A percentile compares a stretch with the other conserved stretches of the same genome.
Evolutionary conservation across 2,888 invertebrate species (phyloP).

Genomic region (Beris chalybata): DNA sequence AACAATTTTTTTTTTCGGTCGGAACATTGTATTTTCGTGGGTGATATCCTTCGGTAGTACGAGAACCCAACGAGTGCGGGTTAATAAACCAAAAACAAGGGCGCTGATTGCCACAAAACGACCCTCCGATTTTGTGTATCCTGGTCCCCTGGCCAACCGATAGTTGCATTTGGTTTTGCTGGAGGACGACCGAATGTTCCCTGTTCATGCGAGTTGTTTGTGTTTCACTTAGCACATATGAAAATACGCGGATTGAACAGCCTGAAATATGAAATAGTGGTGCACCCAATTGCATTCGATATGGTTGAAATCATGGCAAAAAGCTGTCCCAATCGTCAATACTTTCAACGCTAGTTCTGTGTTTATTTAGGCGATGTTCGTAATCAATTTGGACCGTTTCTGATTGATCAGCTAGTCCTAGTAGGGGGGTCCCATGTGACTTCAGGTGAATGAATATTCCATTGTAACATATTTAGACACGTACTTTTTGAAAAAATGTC

Average conservation of each 20-base stretch:
- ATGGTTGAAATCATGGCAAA: not conserved
- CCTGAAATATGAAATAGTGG: not conserved
- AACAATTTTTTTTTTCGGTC: no score
- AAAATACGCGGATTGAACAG: not conserved
- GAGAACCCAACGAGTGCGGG: not conserved
- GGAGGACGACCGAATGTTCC: no score
- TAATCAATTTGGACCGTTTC: conserved; percentile 27
- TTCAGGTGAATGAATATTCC: no score
- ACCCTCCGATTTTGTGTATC: not conserved
- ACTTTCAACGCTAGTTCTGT: conserved; percentile 23
- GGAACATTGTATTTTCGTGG: no score
- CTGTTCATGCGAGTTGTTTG: not conserved
- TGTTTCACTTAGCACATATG: not conserved
- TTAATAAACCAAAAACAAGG: conserved; percentile 10
- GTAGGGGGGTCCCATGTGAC: no score
- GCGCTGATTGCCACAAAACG: conserved; percentile 7
- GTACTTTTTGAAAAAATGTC: no score
- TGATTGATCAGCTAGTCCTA: conserved; percentile 19
- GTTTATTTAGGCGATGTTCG: conserved; percentile 31
- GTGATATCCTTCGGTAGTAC: no score
- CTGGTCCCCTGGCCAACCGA: not conserved
- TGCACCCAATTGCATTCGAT: conserved; percentile 1
- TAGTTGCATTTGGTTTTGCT: not conserved
- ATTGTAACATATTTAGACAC: no score
- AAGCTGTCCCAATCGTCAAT: conserved; percentile 1